Evolutionary conservation across 2,888 invertebrate genomes (phyloP), one percentile per base, ranked within the genome.

Genomic region (Cordylochernes scorpioides): DNA sequence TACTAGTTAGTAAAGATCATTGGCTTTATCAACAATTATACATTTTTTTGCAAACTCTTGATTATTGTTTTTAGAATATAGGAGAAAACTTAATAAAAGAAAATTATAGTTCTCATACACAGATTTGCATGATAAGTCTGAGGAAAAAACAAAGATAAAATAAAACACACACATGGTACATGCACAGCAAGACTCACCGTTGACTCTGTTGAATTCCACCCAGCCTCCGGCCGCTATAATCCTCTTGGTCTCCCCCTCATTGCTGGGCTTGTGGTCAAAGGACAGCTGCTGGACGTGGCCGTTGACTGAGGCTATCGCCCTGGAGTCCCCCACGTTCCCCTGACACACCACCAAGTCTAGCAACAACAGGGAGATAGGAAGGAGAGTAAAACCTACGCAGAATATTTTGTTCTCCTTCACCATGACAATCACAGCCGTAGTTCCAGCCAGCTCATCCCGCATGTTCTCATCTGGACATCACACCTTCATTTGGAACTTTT

Each of bases 201-300:
- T 94, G n/a, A 97, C 94, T 42, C 91, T 62, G 59, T 88, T 88
- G 44, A 77, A 71, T 52, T 91, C 84, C 2, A 97, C 91, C 72
- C 77, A 94, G 28, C 94, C 94, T 4, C 94, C 94, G 18, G 88
- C 94, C 2, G 78, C 77, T 18, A 57, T 53, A 44, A 97, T 97
- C 43, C 97, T 63, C 35, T 71, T 67, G 12, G 71, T 63, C 56
- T 94, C 94, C 24, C 64, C 62, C 38, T 74, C 71, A 48, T 86
- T 72, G 48, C 71, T 72, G 3, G 94, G 94, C 53, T 99, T 97
- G 55, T 99, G 97, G 54, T 99, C 97, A 45, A 68, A 64, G 6
- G 86, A 88, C 17, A 71, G 50, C 26, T 68, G 60, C 46, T 71
- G 68, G 28, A 67, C 71, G 45, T 59, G 58, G 15, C 91, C 91